These are phyloP conservation scores for Penelope pileata DNA, from an alignment of 2,113 vertebrate species.

Conservation along the genomic window DNA sequence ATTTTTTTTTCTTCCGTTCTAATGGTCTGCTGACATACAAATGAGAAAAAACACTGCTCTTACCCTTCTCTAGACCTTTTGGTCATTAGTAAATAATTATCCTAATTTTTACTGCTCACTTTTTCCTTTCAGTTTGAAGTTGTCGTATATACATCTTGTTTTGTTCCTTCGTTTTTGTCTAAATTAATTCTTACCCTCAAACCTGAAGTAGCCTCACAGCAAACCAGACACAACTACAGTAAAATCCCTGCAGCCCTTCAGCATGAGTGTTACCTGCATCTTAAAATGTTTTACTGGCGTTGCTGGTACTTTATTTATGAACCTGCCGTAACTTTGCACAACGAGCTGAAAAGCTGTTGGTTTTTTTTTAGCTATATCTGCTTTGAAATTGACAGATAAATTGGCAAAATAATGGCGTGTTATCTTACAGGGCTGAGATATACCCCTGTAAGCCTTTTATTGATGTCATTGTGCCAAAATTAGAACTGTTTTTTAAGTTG, in stretches of 20 bases:
- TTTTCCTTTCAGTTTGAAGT: background rate
- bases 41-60: background rate
- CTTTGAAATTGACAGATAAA: conserved; percentile 17
- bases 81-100: background rate
- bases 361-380: background rate
- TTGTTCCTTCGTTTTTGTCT: background rate
- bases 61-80: background rate
- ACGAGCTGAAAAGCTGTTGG: background rate
- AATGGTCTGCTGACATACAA: background rate
- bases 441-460: background rate
- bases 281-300: background rate
- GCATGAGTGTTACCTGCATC: background rate
- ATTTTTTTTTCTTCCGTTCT: background rate
- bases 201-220: background rate
- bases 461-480: background rate
- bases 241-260: background rate
- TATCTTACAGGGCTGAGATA: conserved; percentile 6
- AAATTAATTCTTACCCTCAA: background rate
- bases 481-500: background rate
- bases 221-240: background rate
- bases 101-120: background rate
- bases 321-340: background rate
- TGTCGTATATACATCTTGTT: background rate
- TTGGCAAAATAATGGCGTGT: conserved; percentile 3
- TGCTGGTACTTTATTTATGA: background rate